phyloP scores from a whole-genome alignment of 2,888 invertebrate genomes.

The Thalpophila matura region DNA sequence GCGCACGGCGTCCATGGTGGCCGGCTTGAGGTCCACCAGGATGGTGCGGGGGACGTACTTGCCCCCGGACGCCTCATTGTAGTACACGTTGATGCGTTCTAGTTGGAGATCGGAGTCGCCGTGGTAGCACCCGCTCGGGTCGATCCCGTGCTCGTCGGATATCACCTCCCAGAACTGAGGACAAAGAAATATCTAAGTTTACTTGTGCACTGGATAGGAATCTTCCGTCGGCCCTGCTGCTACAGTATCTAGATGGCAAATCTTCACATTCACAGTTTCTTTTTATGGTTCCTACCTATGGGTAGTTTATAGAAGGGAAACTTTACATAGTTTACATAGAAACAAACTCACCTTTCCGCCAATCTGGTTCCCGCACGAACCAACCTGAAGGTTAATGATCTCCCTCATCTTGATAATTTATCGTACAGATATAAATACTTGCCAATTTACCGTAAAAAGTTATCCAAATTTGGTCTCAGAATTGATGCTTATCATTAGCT shows the following conservation, averaged over 20 bases:
- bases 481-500: slow-evolving; percentile 86
- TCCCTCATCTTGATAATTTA: slow-evolving; percentile 93
- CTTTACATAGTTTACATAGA: background rate
- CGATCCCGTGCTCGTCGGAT: slow-evolving; percentile 94
- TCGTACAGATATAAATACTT: slow-evolving; percentile 72
- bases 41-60: slow-evolving; percentile 87
- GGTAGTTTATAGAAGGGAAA: too few relatives aligned
- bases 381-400: slow-evolving; percentile 94
- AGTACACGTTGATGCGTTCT: slow-evolving; percentile 94
- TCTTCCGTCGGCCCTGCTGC: too few relatives aligned
- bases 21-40: slow-evolving; percentile 83
- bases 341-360: slow-evolving; percentile 88
- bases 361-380: slow-evolving; percentile 93
- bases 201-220: background rate
- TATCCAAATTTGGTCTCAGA: slow-evolving; percentile 72
- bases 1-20: slow-evolving; percentile 95
- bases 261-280: too few relatives aligned
- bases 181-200: slow-evolving; percentile 30
- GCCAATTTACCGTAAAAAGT: slow-evolving; percentile 79
- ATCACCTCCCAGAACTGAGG: slow-evolving; percentile 94
- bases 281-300: too few relatives aligned
- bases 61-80: slow-evolving; percentile 92
- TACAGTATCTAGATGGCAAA: too few relatives aligned
- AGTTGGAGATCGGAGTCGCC: slow-evolving; percentile 94
- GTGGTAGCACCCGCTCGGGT: slow-evolving; percentile 92